Base-by-base conservation (phyloP, 2,113 vertebrate species). In the Chionodraco myersi region DNA sequence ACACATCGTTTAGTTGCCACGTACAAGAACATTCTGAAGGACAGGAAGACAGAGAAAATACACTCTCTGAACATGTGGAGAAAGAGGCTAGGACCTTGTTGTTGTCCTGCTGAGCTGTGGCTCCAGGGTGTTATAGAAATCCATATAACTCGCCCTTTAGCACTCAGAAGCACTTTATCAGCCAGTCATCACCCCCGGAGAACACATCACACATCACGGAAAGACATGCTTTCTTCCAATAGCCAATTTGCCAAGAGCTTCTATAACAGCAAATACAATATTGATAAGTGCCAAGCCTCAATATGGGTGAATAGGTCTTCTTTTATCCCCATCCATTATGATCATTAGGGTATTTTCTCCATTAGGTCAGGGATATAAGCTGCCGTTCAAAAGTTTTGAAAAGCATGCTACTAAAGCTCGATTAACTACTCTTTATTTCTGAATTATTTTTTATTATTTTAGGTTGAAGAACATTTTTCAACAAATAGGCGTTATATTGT, bases 81-180 rank as follows among this genome's bases (percentile, higher is more conserved):
- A 63, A 65, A 80, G 49, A 62, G 47, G 53, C 53, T 9, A 4
- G 61, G 83, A 79, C 75, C 26, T 82, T 75, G 57, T 70, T 83
- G 70, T 60, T 45, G 0, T 80, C 69, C 54, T 59, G 56, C 60
- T 82, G 84, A 26, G 48, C 59, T 57, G 34, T 53, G 71, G 67
- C 83, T 82, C 82, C 12, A n/a, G 54, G 68, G 41, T 80, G 59
- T 48, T 58, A 11, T 51, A 71, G 62, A 88, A 84, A 92, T 81
- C 91, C 65, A 89, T 86, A 83, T 72, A 74, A 54, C 80, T 75
- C 9, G 14, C 72, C 71, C 68, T 65, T 51, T 11, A 63, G 75
- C 68, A 73, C 85, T 78, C 72, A 72, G 79, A 59, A 23, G 74
- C 80, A 76, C 52, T 91, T 85, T 75, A 82, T 86, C 89, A 84